A percentile compares a stretch with the other conserved stretches of the same genome.
These are phyloP conservation scores for Aldabrachelys gigantea DNA, from an alignment of 2,113 vertebrate species.

Conservation along the genomic window DNA sequence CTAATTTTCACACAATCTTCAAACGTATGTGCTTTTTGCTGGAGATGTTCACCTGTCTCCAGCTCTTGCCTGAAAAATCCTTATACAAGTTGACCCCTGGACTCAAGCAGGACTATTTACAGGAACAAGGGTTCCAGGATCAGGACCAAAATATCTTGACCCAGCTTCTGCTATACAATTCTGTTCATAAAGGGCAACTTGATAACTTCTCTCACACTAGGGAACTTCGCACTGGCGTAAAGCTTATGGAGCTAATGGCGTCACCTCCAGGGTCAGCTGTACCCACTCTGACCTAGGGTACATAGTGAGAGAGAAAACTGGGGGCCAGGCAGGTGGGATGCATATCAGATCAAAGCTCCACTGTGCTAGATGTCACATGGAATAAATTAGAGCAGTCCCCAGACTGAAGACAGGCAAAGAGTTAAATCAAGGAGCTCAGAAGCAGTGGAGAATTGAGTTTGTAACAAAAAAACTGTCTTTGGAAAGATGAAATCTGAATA, in stretches of 20 bases:
- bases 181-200: neutral
- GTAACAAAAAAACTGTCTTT: neutral
- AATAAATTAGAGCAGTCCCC: neutral
- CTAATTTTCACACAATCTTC: neutral
- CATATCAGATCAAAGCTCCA: neutral
- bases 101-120: neutral
- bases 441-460: neutral
- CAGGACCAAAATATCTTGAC: accelerated
- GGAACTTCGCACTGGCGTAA: neutral
- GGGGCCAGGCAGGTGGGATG: neutral
- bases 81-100: neutral
- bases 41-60: neutral
- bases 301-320: neutral
- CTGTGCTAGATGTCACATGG: neutral
- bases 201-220: neutral
- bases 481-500: neutral
- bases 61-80: neutral
- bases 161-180: neutral
- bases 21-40: neutral
- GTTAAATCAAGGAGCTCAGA: neutral
- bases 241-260: neutral
- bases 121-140: neutral
- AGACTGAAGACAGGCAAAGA: neutral
- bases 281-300: neutral
- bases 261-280: neutral